A percentile compares a stretch with the other conserved stretches of the same genome.
These are phyloP conservation scores for Zosterops lateralis DNA, from an alignment of 2,113 vertebrate species.

Conservation along the genomic window DNA sequence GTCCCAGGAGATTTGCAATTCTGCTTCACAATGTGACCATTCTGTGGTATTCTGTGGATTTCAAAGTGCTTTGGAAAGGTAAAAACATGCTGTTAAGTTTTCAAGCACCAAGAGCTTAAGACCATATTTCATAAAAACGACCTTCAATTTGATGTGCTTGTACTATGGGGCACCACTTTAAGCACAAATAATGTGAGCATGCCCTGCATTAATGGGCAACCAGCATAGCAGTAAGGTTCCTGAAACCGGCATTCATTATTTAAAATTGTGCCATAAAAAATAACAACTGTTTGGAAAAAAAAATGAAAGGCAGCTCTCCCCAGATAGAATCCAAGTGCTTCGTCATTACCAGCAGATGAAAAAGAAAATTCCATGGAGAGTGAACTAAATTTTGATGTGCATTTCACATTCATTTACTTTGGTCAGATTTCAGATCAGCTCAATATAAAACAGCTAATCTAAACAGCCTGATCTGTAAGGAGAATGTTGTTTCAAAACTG, in stretches of 20 bases:
- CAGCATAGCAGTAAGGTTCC: background rate
- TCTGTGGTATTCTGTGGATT: background rate
- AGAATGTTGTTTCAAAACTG: background rate
- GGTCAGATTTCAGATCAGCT: background rate
- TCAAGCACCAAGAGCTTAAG: background rate
- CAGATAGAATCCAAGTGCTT: background rate
- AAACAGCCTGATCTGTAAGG: background rate
- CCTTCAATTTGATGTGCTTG: background rate
- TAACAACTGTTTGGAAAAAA: background rate
- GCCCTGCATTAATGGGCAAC: background rate
- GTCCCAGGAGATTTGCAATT: background rate
- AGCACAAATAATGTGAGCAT: background rate
- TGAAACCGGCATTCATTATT: background rate
- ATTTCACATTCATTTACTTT: background rate
- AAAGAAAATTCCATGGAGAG: background rate
- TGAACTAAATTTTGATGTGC: background rate
- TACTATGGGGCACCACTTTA: background rate
- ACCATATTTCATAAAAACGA: accelerated
- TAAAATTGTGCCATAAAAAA: background rate
- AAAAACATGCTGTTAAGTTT: background rate
- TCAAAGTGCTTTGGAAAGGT: background rate
- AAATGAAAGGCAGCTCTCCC: background rate
- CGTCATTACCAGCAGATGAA: background rate
- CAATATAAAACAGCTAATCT: background rate
- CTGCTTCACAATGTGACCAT: background rate